phyloP scores from a whole-genome alignment of 2,888 invertebrate genomes.

The Ferrisia virgata region DNA sequence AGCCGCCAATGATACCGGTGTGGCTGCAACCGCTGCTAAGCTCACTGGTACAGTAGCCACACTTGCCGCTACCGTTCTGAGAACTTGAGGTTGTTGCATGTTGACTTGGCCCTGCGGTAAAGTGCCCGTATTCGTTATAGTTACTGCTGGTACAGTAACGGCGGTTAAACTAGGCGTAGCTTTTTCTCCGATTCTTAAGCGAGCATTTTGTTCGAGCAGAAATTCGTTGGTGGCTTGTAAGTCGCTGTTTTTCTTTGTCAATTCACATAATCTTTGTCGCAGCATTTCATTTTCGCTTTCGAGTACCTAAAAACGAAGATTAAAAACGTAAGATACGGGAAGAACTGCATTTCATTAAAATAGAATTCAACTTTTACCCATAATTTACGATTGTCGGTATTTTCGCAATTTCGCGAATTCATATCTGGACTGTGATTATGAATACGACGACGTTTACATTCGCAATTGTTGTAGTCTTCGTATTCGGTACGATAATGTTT shows the following conservation, averaged over 20 bases:
- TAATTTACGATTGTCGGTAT: slow-evolving; percentile 36
- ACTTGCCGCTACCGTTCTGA: slow-evolving; percentile 61
- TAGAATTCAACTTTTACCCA: slow-evolving; percentile 37
- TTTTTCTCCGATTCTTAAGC: slow-evolving; percentile 62
- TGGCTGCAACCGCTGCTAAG: slow-evolving; percentile 61
- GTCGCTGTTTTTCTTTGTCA: slow-evolving; percentile 67
- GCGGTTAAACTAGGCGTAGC: slow-evolving; percentile 57
- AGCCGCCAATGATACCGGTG: slow-evolving; percentile 60
- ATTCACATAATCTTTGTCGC: slow-evolving; percentile 65
- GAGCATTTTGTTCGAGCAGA: slow-evolving; percentile 72
- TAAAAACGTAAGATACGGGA: neutral
- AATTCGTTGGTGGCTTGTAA: slow-evolving; percentile 75
- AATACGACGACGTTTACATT: slow-evolving; percentile 57
- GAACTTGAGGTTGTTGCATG: slow-evolving; percentile 56
- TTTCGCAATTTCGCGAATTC: slow-evolving; percentile 29
- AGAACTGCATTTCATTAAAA: neutral
- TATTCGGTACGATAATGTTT: slow-evolving; percentile 47
- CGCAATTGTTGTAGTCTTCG: slow-evolving; percentile 54
- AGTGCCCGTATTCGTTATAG: slow-evolving; percentile 60
- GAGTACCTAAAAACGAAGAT: slow-evolving; percentile 51
- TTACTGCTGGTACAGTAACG: slow-evolving; percentile 62
- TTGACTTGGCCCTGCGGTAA: slow-evolving; percentile 51
- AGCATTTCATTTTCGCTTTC: slow-evolving; percentile 68
- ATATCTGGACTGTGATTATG: slow-evolving; percentile 57
- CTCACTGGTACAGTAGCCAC: slow-evolving; percentile 63